Evolutionary conservation across 2,888 invertebrate species (phyloP).

Genomic region (Epinotia bilunana): DNA sequence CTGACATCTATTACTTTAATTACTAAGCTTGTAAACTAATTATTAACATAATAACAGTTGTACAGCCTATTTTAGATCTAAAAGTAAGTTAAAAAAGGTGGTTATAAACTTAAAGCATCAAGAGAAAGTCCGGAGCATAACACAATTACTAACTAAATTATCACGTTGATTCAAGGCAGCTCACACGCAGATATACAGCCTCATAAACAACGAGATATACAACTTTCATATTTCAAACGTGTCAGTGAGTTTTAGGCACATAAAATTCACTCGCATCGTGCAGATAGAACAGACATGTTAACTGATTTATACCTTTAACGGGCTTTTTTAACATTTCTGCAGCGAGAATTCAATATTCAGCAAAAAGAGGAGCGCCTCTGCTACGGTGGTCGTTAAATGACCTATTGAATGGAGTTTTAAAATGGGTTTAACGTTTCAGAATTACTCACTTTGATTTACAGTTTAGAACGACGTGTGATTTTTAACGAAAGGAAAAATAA

Average conservation of each 20-base stretch:
- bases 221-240: conserved; percentile 80
- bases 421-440: conserved; percentile 19
- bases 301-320: conserved; percentile 80
- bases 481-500: background rate
- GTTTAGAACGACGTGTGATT: background rate
- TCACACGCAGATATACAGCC: conserved; percentile 75
- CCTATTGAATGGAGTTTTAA: conserved; percentile 41
- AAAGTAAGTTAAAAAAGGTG: background rate
- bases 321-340: conserved; percentile 70
- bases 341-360: conserved; percentile 76
- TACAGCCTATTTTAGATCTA: background rate
- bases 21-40: background rate
- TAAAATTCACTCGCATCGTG: conserved; percentile 65
- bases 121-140: conserved; percentile 31
- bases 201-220: conserved; percentile 55
- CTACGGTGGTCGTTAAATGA: conserved; percentile 40
- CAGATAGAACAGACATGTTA: conserved; percentile 62
- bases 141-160: conserved; percentile 50
- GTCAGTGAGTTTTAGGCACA: conserved; percentile 69
- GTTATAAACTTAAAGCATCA: conserved; percentile 21
- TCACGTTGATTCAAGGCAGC: conserved; percentile 72
- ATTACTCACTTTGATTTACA: conserved; percentile 14
- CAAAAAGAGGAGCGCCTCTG: conserved; percentile 65
- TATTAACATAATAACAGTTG: background rate
- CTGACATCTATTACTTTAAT: background rate